Evolutionary conservation across 2,113 vertebrate genomes (phyloP).

Genomic region (Ciconia maguari): DNA sequence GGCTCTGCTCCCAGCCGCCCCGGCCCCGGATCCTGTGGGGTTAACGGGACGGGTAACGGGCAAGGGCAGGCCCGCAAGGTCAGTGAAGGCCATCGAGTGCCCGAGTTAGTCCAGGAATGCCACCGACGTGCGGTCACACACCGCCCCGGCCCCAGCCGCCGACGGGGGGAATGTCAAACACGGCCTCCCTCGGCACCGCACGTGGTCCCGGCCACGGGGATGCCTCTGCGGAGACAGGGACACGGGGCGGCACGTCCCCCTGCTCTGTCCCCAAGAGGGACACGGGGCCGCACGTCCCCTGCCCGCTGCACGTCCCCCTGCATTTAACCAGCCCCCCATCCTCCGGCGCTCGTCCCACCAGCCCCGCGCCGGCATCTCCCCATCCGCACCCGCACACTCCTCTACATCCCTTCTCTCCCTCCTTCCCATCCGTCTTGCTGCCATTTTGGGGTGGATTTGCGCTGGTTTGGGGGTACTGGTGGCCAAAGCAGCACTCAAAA

Average conservation of each 20-base stretch:
- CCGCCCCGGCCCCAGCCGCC: background rate
- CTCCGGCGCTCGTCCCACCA: background rate
- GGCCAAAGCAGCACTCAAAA: background rate
- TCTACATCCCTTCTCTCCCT: background rate
- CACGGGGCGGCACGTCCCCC: background rate
- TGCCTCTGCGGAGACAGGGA: background rate
- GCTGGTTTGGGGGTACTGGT: background rate
- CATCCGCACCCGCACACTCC: background rate
- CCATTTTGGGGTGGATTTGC: background rate
- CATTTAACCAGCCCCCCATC: no score
- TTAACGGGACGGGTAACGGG: accelerated
- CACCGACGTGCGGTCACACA: background rate
- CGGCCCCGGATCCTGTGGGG: background rate
- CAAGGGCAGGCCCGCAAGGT: background rate
- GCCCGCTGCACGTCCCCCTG: no score
- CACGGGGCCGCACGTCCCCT: background rate
- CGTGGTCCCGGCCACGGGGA: background rate
- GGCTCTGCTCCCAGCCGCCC: background rate
- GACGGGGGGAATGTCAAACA: background rate
- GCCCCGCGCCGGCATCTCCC: accelerated
- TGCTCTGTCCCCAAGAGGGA: background rate
- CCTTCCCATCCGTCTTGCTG: accelerated
- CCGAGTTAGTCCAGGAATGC: background rate
- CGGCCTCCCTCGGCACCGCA: background rate
- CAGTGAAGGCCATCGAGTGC: background rate